Percentiles rank a stretch among this genome's conserved stretches.
These are phyloP conservation scores for Thereva nobilitata DNA, from an alignment of 2,888 invertebrate genomes.

Conservation along the genomic window DNA sequence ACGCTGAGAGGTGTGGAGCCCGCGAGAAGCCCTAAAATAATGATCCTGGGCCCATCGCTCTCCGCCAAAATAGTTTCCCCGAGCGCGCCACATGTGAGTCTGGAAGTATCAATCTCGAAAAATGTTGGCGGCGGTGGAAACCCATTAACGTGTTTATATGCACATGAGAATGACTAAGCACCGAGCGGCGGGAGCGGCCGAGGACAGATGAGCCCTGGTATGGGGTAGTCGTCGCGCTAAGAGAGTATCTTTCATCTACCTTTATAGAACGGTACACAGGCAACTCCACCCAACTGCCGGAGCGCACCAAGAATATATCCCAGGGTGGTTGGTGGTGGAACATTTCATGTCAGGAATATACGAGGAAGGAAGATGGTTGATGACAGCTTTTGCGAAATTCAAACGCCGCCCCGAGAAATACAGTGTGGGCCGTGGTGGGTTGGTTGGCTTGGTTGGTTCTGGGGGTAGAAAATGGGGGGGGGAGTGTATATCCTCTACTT, in stretches of 20 bases:
- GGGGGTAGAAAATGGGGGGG: constrained; percentile 4
- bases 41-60: no score
- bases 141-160: constrained; percentile 36
- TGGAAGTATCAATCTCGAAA: constrained; percentile 22
- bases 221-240: constrained; percentile 17
- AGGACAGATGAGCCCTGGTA: constrained; percentile 2
- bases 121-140: constrained; percentile 30
- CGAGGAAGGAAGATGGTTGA: constrained; percentile 34
- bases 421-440: no score
- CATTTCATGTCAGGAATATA: constrained; percentile 36
- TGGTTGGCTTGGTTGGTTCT: no score
- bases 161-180: constrained; percentile 32
- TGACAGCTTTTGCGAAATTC: constrained; percentile 38
- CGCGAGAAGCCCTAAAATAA: no score
- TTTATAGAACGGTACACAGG: constrained; percentile 1
- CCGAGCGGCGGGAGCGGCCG: no score
- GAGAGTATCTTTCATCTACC: constrained; percentile 22
- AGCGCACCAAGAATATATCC: constrained; percentile 1
- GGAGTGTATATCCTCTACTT: not conserved
- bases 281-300: constrained; percentile 13
- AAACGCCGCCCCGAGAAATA: constrained; percentile 30
- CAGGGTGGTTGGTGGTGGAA: constrained; percentile 22
- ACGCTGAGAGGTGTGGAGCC: no score
- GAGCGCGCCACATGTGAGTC: no score
- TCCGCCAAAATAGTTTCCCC: no score